Evolutionary conservation across 2,888 invertebrate genomes (phyloP).

Genomic region (Eilema depressum): DNA sequence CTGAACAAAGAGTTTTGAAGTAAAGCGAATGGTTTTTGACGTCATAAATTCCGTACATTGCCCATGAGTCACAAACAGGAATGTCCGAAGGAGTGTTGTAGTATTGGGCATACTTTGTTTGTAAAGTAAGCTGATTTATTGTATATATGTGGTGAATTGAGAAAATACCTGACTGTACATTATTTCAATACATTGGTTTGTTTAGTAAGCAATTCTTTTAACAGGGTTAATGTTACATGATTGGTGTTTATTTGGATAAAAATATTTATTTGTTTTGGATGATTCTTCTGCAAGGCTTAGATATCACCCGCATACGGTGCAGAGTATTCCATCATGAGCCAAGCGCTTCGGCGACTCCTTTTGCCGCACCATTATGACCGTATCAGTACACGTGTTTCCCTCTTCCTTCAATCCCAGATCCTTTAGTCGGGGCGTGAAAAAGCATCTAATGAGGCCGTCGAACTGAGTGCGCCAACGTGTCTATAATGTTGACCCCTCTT

Average conservation of each 20-base stretch:
- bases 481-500: no score
- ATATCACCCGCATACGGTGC: no score
- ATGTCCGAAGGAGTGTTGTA: slow-evolving; percentile 17
- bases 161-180: not conserved
- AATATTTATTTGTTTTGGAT: not conserved
- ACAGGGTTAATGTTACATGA: not conserved
- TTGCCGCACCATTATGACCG: no score
- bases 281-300: no score
- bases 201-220: not conserved
- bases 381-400: no score
- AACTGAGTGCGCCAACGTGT: no score
- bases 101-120: slow-evolving; percentile 5
- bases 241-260: not conserved
- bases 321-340: no score
- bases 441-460: no score
- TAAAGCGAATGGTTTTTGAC: slow-evolving; percentile 25
- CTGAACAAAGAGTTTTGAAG: slow-evolving; percentile 33
- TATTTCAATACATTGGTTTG: not conserved
- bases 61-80: slow-evolving; percentile 33
- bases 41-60: slow-evolving; percentile 30
- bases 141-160: not conserved
- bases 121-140: not conserved
- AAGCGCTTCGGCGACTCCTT: no score
- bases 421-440: no score
- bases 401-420: no score